A percentile compares a stretch with the other conserved stretches of the same genome.
Evolutionary conservation across 2,888 invertebrate species (phyloP).

Genomic region (Mesochorus sp.): DNA sequence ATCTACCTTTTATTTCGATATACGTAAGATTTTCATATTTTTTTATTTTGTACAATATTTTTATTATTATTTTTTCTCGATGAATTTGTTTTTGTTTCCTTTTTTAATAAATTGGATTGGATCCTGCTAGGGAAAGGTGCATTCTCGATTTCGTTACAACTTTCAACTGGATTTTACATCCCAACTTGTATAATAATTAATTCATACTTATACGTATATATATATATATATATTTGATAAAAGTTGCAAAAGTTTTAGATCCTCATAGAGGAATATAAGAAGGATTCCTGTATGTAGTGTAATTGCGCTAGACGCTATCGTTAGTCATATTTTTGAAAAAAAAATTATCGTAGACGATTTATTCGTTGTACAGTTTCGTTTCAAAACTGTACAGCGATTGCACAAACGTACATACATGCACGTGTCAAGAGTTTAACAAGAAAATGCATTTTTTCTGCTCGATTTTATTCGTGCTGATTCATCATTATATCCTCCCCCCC

Average conservation of each 20-base stretch:
- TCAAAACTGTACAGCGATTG: constrained; percentile 1
- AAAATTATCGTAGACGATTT: constrained; percentile 14
- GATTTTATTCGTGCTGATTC: neutral
- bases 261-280: neutral
- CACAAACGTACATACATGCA: neutral
- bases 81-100: neutral
- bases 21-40: neutral
- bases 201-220: neutral
- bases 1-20: too few relatives aligned
- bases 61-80: neutral
- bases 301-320: neutral
- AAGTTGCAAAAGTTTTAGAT: neutral
- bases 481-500: too few relatives aligned
- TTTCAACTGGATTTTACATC: neutral
- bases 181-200: neutral
- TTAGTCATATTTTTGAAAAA: neutral
- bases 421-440: neutral
- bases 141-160: neutral
- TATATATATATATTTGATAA: neutral
- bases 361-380: neutral
- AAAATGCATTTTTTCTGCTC: neutral
- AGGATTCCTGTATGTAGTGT: neutral
- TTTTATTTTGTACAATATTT: neutral
- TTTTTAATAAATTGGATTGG: neutral
- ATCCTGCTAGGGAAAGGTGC: neutral